Evolutionary conservation across 37 sponge, comb jelly and placozoan genomes (phyloP).

Genomic region (Amphimedon queenslandica): DNA sequence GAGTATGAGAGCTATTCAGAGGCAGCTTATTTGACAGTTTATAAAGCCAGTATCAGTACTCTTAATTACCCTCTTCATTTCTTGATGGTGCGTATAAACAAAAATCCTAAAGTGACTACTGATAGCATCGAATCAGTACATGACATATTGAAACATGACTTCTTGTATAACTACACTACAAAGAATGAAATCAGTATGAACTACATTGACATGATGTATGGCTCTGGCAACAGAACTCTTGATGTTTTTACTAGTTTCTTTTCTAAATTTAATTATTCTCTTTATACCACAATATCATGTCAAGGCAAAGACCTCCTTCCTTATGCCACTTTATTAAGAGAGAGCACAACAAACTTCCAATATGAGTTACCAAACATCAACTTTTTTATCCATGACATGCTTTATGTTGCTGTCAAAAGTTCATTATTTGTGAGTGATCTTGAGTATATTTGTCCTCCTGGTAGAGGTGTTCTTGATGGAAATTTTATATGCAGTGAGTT

Average conservation of each 20-base stretch:
- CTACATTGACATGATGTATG: not conserved
- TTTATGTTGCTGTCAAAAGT: not conserved
- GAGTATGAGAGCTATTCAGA: constrained; percentile 3
- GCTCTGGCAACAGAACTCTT: not conserved
- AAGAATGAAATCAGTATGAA: not conserved
- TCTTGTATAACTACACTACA: not conserved
- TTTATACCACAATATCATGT: not conserved
- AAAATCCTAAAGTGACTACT: not conserved
- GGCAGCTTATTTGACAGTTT: constrained; percentile 16
- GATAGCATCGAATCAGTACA: not conserved
- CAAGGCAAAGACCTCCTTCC: not conserved
- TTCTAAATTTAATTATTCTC: not conserved
- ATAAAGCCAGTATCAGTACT: not conserved
- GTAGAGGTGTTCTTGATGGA: not conserved
- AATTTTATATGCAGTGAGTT: constrained; percentile 4
- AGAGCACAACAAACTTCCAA: not conserved
- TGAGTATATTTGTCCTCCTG: constrained; percentile 1
- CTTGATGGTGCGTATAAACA: not conserved
- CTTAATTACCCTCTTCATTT: not conserved
- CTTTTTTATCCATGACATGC: not conserved
- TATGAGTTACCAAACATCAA: not conserved
- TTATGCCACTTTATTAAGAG: not conserved
- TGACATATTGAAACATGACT: not conserved
- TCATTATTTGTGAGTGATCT: not conserved
- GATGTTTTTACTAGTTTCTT: not conserved